Evolutionary conservation across 2,113 vertebrate genomes (phyloP).

Genomic region (Triplophysa tibetana): DNA sequence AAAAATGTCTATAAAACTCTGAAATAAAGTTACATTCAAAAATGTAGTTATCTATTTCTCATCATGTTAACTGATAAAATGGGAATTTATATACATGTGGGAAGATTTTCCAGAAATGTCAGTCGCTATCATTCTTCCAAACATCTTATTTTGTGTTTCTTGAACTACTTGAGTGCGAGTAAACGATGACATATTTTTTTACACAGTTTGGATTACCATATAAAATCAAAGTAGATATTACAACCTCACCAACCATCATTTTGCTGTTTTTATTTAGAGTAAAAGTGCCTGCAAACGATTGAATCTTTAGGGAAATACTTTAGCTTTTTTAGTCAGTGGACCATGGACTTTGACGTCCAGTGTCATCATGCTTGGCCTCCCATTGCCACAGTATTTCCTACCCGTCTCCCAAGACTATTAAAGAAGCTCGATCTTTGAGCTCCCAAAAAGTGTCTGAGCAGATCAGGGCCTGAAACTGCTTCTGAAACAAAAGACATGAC

Average conservation of each 20-base stretch:
- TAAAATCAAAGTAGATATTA: neutral
- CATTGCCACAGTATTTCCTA: constrained; percentile 2
- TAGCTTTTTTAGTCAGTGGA: neutral
- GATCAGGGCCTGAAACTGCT: neutral
- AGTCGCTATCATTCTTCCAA: too few species aligned
- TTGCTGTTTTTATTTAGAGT: neutral
- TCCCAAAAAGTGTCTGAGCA: neutral
- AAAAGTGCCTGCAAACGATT: neutral
- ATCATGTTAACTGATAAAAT: too few species aligned
- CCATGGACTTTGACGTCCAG: neutral
- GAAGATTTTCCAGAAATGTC: too few species aligned
- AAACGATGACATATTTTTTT: too few species aligned
- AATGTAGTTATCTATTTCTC: too few species aligned
- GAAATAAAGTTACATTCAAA: too few species aligned
- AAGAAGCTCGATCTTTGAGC: constrained; percentile 11
- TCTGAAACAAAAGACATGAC: constrained; percentile 19
- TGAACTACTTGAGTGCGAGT: too few species aligned
- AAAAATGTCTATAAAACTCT: too few species aligned
- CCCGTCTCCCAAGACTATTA: neutral
- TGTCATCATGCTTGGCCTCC: neutral
- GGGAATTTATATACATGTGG: too few species aligned
- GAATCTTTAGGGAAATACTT: neutral
- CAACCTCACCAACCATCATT: too few species aligned
- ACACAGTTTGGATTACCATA: neutral
- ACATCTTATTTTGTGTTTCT: too few species aligned